Percentiles rank a stretch among this genome's conserved stretches.
Conservation (phyloP, 30 jellyfish, hydroid and myxozoan genomes). For the Morbakka virulenta region DNA sequence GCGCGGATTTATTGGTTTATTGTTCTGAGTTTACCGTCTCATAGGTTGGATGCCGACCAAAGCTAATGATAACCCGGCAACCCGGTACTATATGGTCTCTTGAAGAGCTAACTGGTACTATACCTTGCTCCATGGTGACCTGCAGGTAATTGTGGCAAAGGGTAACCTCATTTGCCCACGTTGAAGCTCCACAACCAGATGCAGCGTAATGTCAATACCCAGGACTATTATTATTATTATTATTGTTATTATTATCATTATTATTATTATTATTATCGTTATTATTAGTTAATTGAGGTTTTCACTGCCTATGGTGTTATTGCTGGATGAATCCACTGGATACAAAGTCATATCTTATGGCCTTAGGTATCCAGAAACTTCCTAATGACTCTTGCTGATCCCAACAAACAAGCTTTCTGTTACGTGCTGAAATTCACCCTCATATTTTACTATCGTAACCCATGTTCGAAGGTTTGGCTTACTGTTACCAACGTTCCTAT, state of each 20-base stretch:
- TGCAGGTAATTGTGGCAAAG: too few relatives aligned
- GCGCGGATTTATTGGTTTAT: too few relatives aligned
- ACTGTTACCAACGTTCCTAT: not conserved
- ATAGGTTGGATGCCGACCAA: too few relatives aligned
- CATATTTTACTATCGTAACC: not conserved
- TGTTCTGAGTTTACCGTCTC: too few relatives aligned
- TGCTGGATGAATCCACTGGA: not conserved
- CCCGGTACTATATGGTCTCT: too few relatives aligned
- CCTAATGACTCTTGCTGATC: not conserved
- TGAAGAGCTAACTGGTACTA: too few relatives aligned
- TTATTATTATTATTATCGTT: conserved; percentile 4
- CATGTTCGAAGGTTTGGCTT: not conserved
- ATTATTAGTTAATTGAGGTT: too few relatives aligned
- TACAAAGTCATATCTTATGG: not conserved
- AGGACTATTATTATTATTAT: not conserved
- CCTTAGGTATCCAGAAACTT: not conserved
- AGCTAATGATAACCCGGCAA: too few relatives aligned
- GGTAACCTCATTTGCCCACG: too few relatives aligned
- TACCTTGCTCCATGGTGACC: too few relatives aligned
- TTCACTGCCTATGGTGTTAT: not conserved
- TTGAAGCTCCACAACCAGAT: too few relatives aligned
- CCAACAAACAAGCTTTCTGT: not conserved
- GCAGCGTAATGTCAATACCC: not conserved
- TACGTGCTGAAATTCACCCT: not conserved
- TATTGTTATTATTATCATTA: not conserved